Evolutionary conservation across 1,140 invertebrate genomes (phyloP).

Genomic region (Panagrolaimus sp.): DNA sequence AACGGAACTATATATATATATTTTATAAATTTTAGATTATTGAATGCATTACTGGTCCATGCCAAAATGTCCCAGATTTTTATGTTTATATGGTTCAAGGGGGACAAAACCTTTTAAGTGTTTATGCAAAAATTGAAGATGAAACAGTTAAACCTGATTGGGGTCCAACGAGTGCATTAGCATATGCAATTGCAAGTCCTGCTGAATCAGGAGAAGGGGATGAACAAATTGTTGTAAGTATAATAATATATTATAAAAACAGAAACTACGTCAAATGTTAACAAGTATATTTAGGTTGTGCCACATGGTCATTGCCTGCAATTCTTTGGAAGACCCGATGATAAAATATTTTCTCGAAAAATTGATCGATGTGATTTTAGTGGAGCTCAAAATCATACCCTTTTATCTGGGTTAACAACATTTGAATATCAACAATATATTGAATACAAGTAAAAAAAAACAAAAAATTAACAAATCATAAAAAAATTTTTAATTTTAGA

Average conservation of each 20-base stretch:
- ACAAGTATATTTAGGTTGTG: not conserved
- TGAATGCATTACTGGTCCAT: slow-evolving; percentile 12
- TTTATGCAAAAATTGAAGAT: slow-evolving; percentile 12
- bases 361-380: not conserved
- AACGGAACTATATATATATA: not conserved
- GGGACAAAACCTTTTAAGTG: slow-evolving; percentile 8
- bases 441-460: not conserved
- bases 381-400: not conserved
- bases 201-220: slow-evolving; percentile 1
- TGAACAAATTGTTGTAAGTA: slow-evolving; percentile 8
- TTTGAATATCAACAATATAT: slow-evolving; percentile 7
- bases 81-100: slow-evolving; percentile 11
- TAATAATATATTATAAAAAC: not conserved
- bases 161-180: not conserved
- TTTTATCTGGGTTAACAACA: slow-evolving; percentile 1
- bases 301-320: slow-evolving; percentile 1
- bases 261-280: not conserved
- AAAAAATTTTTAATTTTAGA: not conserved
- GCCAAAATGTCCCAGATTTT: slow-evolving; percentile 11
- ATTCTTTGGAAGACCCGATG: slow-evolving; percentile 4
- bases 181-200: slow-evolving; percentile 7
- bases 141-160: not conserved
- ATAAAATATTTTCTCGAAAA: slow-evolving; percentile 7
- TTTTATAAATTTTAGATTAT: not conserved
- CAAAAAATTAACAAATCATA: not conserved